Evolutionary conservation across 2,113 vertebrate species (phyloP).

Genomic region (Lophura nycthemera): DNA sequence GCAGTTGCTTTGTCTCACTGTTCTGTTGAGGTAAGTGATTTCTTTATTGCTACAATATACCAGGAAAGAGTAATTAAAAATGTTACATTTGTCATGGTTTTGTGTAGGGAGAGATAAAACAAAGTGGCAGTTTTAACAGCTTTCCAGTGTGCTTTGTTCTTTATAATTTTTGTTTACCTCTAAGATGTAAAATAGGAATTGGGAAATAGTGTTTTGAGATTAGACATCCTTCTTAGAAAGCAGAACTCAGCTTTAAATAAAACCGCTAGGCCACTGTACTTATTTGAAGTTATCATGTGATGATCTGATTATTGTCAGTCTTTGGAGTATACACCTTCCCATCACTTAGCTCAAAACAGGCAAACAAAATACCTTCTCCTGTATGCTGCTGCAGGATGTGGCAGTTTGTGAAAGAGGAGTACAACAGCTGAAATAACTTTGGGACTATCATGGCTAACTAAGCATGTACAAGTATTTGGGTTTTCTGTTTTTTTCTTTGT

Average conservation of each 20-base stretch:
- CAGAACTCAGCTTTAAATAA: background rate
- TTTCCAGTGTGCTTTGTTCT: background rate
- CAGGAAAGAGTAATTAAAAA: background rate
- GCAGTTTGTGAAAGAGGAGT: background rate
- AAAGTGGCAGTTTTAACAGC: background rate
- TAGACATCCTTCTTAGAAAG: background rate
- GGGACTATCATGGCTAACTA: background rate
- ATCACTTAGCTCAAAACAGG: background rate
- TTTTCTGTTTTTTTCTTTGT: background rate
- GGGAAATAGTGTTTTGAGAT: background rate
- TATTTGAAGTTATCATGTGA: background rate
- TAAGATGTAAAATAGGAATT: background rate
- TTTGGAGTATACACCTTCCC: background rate
- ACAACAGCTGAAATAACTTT: background rate
- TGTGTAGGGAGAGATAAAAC: background rate
- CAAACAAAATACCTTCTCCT: background rate
- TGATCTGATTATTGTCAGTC: background rate
- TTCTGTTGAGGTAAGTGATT: conserved; percentile 88
- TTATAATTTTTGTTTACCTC: background rate
- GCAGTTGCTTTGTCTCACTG: conserved; percentile 92
- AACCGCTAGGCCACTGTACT: background rate
- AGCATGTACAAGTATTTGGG: background rate
- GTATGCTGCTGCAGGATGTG: background rate
- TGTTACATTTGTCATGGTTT: background rate
- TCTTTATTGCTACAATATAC: background rate